phyloP scores from a whole-genome alignment of 1,140 invertebrate species.

The Cyrtorhinus lividipennis region DNA sequence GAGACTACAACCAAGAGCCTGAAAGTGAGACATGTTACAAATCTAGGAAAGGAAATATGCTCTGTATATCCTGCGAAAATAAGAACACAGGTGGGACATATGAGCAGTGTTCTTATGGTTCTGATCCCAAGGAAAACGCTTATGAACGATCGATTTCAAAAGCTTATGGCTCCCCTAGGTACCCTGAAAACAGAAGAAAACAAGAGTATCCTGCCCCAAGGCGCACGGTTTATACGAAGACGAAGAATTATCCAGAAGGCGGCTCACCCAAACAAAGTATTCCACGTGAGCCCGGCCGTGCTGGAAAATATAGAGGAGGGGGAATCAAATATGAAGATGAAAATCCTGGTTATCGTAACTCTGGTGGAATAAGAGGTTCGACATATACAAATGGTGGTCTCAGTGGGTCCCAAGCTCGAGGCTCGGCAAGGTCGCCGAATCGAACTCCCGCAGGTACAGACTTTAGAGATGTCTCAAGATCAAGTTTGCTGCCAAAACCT shows the following conservation, averaged over 20 bases:
- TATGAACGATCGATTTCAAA: conserved; percentile 42
- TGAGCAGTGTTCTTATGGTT: conserved; percentile 52
- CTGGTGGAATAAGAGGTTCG: too few relatives aligned
- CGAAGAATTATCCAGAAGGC: too few relatives aligned
- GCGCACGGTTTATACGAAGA: too few relatives aligned
- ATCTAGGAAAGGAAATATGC: conserved; percentile 43
- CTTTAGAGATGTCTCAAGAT: neutral
- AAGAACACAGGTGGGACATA: conserved; percentile 50
- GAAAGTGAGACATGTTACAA: conserved; percentile 41
- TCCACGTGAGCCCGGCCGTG: too few relatives aligned
- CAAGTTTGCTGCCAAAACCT: neutral
- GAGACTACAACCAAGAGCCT: conserved; percentile 23
- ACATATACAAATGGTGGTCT: too few relatives aligned
- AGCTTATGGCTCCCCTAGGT: conserved; percentile 28
- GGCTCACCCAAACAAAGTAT: too few relatives aligned
- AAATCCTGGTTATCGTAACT: too few relatives aligned
- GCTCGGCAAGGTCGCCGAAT: neutral
- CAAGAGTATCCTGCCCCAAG: too few relatives aligned
- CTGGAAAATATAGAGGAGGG: too few relatives aligned
- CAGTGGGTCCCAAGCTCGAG: too few relatives aligned
- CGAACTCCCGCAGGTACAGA: neutral
- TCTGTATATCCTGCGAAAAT: conserved; percentile 49
- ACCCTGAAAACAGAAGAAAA: conserved; percentile 22
- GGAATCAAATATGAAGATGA: too few relatives aligned
- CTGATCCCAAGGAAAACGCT: conserved; percentile 49